Evolutionary conservation across 1,140 invertebrate species (phyloP).

Genomic region (Sinella curviseta): DNA sequence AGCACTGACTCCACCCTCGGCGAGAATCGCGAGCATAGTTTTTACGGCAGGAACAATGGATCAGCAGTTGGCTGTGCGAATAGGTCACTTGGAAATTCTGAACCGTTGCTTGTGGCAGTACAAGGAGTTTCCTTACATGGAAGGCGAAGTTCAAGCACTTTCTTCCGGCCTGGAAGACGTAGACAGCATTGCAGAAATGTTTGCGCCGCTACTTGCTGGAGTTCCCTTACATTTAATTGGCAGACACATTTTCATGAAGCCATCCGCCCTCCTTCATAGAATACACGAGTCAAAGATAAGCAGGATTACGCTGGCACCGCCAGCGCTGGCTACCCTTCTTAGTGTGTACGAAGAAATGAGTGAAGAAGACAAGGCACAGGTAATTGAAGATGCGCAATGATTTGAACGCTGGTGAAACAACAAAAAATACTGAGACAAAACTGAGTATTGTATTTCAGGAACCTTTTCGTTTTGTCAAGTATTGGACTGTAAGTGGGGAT

Average conservation of each 20-base stretch:
- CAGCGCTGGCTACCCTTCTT: conserved; percentile 59
- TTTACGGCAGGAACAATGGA: conserved; percentile 93
- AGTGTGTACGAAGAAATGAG: conserved; percentile 46
- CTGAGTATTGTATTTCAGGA: no score
- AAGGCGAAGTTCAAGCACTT: conserved; percentile 67
- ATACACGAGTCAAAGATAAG: conserved; percentile 69
- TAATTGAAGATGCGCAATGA: no score
- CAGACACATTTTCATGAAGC: conserved; percentile 70
- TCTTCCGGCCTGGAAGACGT: conserved; percentile 85
- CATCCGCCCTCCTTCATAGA: conserved; percentile 66
- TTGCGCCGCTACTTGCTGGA: conserved; percentile 73
- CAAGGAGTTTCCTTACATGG: conserved; percentile 68
- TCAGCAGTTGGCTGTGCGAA: conserved; percentile 73
- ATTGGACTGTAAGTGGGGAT: not conserved
- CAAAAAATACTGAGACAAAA: no score
- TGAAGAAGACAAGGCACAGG: not conserved
- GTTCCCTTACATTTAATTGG: conserved; percentile 68
- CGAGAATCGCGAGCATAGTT: conserved; percentile 67
- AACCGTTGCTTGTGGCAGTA: conserved; percentile 83
- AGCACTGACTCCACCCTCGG: not conserved
- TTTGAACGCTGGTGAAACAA: no score
- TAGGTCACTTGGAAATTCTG: conserved; percentile 60
- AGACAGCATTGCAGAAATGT: conserved; percentile 80
- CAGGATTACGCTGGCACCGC: conserved; percentile 54
- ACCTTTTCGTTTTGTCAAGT: not conserved